Percentiles rank a stretch among this genome's conserved stretches.
phyloP scores from a whole-genome alignment of 2,113 vertebrate genomes.

The Nothoprocta perdicaria region DNA sequence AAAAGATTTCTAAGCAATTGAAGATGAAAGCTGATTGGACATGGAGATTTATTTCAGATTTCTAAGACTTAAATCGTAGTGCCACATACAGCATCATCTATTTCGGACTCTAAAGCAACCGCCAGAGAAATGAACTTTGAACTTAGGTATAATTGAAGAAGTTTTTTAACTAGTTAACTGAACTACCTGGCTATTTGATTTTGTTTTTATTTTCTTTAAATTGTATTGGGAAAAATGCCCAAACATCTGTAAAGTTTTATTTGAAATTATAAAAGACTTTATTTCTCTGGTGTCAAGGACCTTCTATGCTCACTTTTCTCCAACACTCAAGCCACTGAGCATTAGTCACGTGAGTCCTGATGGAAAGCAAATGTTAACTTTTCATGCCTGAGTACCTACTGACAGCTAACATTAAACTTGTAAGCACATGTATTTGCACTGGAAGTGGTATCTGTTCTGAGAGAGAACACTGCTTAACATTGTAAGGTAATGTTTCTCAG shows the following conservation, averaged over 20 bases:
- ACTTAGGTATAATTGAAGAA: neutral
- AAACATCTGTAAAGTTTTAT: slow-evolving; percentile 62
- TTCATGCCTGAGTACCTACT: slow-evolving; percentile 68
- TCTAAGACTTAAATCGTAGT: neutral
- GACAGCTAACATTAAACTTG: slow-evolving; percentile 66
- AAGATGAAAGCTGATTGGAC: too few species aligned
- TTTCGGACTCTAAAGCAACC: neutral
- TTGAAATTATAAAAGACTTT: slow-evolving; percentile 41
- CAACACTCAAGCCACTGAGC: slow-evolving; percentile 49
- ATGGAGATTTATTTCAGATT: too few species aligned
- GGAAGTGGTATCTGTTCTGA: slow-evolving; percentile 43
- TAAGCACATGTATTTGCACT: slow-evolving; percentile 58
- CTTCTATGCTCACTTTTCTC: slow-evolving; percentile 46
- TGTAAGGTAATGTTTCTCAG: slow-evolving; percentile 47
- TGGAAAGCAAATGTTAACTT: slow-evolving; percentile 72
- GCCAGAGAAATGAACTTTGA: neutral
- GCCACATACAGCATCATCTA: neutral
- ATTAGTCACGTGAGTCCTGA: slow-evolving; percentile 48
- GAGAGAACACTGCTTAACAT: slow-evolving; percentile 24
- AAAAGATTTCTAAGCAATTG: too few species aligned
- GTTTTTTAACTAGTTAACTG: neutral
- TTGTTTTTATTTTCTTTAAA: slow-evolving; percentile 47
- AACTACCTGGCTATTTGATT: slow-evolving; percentile 31
- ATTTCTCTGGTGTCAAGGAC: slow-evolving; percentile 43
- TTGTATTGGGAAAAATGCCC: neutral